Percentiles rank a stretch among this genome's conserved stretches.
These are phyloP conservation scores for Otolemur garnettii DNA, from an alignment of 2,113 vertebrate species.

Conservation along the genomic window DNA sequence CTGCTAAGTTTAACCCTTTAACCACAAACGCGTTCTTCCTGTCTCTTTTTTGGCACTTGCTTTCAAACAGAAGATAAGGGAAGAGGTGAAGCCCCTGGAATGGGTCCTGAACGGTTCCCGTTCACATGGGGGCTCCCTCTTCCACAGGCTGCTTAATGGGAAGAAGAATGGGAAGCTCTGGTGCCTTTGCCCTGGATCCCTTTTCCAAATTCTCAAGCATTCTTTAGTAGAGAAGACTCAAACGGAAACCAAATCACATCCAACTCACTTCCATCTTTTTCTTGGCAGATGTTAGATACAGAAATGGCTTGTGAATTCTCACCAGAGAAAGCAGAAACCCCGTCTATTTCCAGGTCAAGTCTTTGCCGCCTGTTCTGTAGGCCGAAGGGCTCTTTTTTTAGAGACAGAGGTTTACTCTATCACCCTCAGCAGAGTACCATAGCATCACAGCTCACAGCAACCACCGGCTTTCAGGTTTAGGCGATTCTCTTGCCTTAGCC, in stretches of 20 bases:
- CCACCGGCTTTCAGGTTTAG: no score
- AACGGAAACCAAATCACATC: conserved; percentile 27
- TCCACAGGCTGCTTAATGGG: conserved; percentile 29
- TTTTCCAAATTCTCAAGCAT: conserved; percentile 48
- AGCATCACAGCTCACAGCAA: no score
- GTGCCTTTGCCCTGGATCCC: conserved; percentile 51
- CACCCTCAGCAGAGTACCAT: no score
- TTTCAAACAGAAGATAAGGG: conserved; percentile 58
- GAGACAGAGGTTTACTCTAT: no score
- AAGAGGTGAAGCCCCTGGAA: conserved; percentile 10
- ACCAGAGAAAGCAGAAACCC: not conserved
- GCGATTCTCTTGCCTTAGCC: no score
- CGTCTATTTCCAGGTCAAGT: not conserved
- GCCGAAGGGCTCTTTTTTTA: not conserved
- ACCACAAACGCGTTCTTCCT: conserved; percentile 71
- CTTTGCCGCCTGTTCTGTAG: not conserved
- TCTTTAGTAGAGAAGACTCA: conserved; percentile 54
- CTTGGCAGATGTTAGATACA: conserved; percentile 13
- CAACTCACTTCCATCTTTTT: conserved; percentile 6
- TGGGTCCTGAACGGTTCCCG: not conserved
- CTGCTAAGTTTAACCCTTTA: conserved; percentile 88
- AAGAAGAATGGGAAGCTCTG: conserved; percentile 26
- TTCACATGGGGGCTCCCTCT: not conserved
- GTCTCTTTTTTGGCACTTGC: conserved; percentile 56
- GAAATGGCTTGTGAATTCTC: not conserved